A percentile compares a stretch with the other conserved stretches of the same genome.
Evolutionary conservation across 2,797 vertebrate species (phyloP).

Genomic region (Rhinogobio ventralis): DNA sequence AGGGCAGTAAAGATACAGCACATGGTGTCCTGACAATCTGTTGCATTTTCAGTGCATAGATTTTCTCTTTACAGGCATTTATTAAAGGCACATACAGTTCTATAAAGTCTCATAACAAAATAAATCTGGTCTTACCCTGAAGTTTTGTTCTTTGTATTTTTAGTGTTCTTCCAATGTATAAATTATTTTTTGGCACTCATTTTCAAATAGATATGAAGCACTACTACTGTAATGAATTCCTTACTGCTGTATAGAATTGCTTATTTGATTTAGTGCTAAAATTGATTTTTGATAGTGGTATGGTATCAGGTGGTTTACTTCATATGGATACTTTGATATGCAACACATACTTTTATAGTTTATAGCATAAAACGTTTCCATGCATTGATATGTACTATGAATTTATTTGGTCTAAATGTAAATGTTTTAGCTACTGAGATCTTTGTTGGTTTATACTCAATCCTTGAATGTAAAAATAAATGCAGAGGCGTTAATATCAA

Average conservation of each 20-base stretch:
- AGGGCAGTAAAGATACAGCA: conserved; percentile 62
- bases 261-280: neutral
- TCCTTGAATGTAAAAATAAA: neutral
- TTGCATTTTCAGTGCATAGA: neutral
- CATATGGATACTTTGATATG: neutral
- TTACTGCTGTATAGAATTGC: neutral
- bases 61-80: conserved; percentile 27
- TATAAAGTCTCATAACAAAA: conserved; percentile 43
- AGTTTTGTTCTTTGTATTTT: neutral
- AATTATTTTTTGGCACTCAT: neutral
- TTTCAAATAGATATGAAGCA: neutral
- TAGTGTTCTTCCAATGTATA: neutral
- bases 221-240: neutral
- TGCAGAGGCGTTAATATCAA: neutral
- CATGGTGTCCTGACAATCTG: conserved; percentile 49
- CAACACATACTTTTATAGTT: neutral
- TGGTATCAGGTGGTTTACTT: neutral
- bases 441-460: neutral
- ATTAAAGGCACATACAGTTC: conserved; percentile 45
- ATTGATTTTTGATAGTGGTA: neutral
- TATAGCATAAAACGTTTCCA: neutral
- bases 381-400: neutral
- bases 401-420: neutral
- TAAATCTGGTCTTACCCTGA: conserved; percentile 25
- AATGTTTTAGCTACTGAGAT: neutral